Evolutionary conservation across 2,888 invertebrate species (phyloP).

Genomic region (Petrolisthes manimaculis): DNA sequence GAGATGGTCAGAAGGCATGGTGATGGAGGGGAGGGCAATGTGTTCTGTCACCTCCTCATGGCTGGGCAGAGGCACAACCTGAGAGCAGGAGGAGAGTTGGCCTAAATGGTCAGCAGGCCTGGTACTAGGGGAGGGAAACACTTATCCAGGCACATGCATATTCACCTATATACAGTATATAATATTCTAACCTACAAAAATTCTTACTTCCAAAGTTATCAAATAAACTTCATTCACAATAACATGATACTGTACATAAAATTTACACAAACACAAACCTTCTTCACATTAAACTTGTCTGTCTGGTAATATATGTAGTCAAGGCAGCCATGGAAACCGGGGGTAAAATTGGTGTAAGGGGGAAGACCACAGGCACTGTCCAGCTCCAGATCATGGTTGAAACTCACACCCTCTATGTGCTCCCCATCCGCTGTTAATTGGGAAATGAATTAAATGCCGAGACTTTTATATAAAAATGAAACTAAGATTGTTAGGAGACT

Average conservation of each 20-base stretch:
- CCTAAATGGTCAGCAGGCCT: background rate
- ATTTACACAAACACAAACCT: slow-evolving; percentile 67
- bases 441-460: background rate
- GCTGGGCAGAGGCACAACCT: slow-evolving; percentile 85
- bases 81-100: slow-evolving; percentile 65
- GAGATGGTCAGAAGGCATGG: slow-evolving; percentile 94
- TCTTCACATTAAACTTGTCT: slow-evolving; percentile 75
- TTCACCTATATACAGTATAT: background rate
- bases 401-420: slow-evolving; percentile 40
- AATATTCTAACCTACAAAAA: background rate
- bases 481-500: background rate
- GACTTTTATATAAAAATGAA: background rate
- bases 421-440: slow-evolving; percentile 44
- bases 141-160: background rate
- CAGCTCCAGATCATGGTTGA: slow-evolving; percentile 58
- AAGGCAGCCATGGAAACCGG: slow-evolving; percentile 84
- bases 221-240: background rate
- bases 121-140: background rate
- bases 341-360: slow-evolving; percentile 73
- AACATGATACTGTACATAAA: too few relatives aligned
- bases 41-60: slow-evolving; percentile 81
- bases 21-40: slow-evolving; percentile 86
- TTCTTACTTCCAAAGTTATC: background rate
- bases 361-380: slow-evolving; percentile 64
- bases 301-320: slow-evolving; percentile 92